Evolutionary conservation across 2,888 invertebrate species (phyloP).

Genomic region (Odiellus spinosus): DNA sequence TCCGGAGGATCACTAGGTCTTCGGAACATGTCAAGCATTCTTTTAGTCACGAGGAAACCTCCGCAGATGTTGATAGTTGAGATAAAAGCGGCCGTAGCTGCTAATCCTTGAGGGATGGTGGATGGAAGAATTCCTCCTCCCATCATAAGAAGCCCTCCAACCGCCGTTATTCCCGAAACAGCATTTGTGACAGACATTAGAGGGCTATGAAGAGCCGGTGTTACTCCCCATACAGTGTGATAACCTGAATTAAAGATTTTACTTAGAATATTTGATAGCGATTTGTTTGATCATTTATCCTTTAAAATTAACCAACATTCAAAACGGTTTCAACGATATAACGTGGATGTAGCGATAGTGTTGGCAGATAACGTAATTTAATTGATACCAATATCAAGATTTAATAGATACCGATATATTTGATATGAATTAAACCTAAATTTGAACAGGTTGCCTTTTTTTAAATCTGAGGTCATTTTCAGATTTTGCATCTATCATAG

Average conservation of each 20-base stretch:
- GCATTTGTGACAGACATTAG: conserved; percentile 87
- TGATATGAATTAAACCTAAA: too few species aligned
- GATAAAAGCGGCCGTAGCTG: conserved; percentile 65
- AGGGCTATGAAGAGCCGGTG: conserved; percentile 75
- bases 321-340: too few species aligned
- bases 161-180: conserved; percentile 76
- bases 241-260: conserved; percentile 37
- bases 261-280: background rate
- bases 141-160: conserved; percentile 75
- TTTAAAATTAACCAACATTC: too few species aligned
- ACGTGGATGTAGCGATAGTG: too few species aligned
- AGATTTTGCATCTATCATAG: too few species aligned
- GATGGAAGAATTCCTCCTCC: conserved; percentile 59
- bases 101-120: conserved; percentile 57
- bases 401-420: too few species aligned
- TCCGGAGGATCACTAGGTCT: conserved; percentile 64
- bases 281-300: background rate
- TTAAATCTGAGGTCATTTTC: too few species aligned
- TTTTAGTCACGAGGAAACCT: conserved; percentile 72
- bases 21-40: conserved; percentile 86
- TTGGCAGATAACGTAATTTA: too few species aligned
- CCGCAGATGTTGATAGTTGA: conserved; percentile 82
- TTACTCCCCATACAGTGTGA: conserved; percentile 84
- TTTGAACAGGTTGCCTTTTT: too few species aligned
- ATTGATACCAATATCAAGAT: too few species aligned